Evolutionary conservation across 1,140 invertebrate genomes (phyloP).

Genomic region (Achatina immaculata): DNA sequence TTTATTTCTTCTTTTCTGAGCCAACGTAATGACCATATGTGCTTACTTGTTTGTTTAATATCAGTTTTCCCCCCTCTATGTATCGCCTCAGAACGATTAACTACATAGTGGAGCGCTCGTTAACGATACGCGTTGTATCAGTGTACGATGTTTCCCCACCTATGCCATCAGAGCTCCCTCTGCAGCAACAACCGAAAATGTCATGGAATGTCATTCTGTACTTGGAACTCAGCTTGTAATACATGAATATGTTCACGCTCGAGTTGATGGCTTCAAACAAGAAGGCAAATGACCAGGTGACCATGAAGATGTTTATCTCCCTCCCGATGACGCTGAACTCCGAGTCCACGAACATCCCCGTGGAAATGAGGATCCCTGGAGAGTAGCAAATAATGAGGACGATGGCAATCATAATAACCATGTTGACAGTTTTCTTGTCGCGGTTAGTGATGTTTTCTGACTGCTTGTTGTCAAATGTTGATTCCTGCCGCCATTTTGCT

Average conservation of each 20-base stretch:
- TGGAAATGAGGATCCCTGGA: neutral
- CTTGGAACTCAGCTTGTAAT: conserved; percentile 24
- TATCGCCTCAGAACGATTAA: too few species aligned
- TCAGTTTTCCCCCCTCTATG: too few species aligned
- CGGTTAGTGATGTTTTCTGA: neutral
- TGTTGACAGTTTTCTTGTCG: conserved; percentile 20
- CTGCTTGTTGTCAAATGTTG: neutral
- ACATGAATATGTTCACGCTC: conserved; percentile 27
- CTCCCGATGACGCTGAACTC: conserved; percentile 9
- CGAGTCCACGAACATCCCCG: neutral
- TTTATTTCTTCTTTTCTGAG: too few species aligned
- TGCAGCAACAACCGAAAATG: neutral
- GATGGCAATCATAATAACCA: conserved; percentile 20
- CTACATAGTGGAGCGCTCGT: neutral
- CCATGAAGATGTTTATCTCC: conserved; percentile 13
- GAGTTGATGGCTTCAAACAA: conserved; percentile 28
- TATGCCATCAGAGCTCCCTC: neutral
- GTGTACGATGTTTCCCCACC: neutral
- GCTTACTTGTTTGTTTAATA: too few species aligned
- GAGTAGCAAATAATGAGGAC: conserved; percentile 21
- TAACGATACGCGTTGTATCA: neutral
- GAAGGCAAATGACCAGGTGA: conserved; percentile 23
- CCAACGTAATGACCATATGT: too few species aligned
- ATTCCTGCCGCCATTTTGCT: conserved; percentile 18
- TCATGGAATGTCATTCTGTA: conserved; percentile 15